These are phyloP conservation scores for Sinhomidia bicolor DNA, from an alignment of 2,888 invertebrate genomes.

Conservation along the genomic window DNA sequence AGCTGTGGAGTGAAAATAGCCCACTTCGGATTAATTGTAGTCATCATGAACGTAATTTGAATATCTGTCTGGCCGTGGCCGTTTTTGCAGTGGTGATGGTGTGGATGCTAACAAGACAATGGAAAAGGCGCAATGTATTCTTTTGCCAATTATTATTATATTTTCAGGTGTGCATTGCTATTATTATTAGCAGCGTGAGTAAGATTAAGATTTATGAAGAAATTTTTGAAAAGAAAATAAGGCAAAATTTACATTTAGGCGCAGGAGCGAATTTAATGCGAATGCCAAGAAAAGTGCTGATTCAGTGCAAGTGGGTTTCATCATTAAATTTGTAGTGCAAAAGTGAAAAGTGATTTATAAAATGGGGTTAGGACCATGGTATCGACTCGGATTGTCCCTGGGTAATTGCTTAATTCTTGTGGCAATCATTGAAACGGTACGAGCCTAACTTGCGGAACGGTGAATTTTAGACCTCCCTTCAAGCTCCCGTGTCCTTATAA, in stretches of 20 bases:
- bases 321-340: slow-evolving; percentile 12
- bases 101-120: slow-evolving; percentile 60
- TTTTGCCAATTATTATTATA: slow-evolving; percentile 63
- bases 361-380: slow-evolving; percentile 74
- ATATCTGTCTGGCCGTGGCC: slow-evolving; percentile 55
- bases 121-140: slow-evolving; percentile 30
- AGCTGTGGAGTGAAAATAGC: slow-evolving; percentile 56
- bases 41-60: slow-evolving; percentile 69
- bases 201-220: slow-evolving; percentile 33
- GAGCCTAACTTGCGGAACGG: slow-evolving; percentile 11
- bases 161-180: slow-evolving; percentile 66
- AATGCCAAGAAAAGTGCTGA: not conserved
- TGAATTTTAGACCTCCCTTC: slow-evolving; percentile 5
- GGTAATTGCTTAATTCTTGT: slow-evolving; percentile 74
- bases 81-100: slow-evolving; percentile 41
- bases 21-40: slow-evolving; percentile 68
- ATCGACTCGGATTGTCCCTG: slow-evolving; percentile 71
- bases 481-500: not conserved
- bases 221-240: not conserved
- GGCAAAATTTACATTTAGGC: not conserved
- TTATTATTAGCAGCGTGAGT: slow-evolving; percentile 16
- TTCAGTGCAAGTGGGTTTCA: slow-evolving; percentile 34
- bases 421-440: slow-evolving; percentile 74
- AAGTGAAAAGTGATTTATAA: slow-evolving; percentile 47
- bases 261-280: not conserved